Base-by-base conservation (phyloP, 92 coral and sea anemone species). In the Porites rus region DNA sequence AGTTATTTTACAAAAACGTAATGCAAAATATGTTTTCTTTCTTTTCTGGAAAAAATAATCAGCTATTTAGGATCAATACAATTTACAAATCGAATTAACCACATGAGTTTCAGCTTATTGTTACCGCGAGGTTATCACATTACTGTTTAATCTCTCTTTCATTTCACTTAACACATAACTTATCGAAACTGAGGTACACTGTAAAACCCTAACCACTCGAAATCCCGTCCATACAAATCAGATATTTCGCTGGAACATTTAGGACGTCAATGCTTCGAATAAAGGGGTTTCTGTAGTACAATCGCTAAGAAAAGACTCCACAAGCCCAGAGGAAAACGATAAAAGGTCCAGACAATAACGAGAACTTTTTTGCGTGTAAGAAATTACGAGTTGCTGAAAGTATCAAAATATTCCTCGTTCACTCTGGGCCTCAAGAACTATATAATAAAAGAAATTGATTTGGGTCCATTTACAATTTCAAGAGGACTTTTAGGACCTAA, bases 1-100 rank as follows among this genome's bases (percentile, higher is more conserved):
- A 79, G 86, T 74, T 73, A 83, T 64, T 51, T 83, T 83, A 83
- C 87, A 83, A 82, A 80, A 72, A 83, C 63, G 52, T 21, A 50
- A 21, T 12, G 79, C 87, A 83, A 83, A 83, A 83, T 83, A 83
- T 25, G 65, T 64, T 78, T 43, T 75, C 28, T 69, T 81, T 80
- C 28, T 67, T 18, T 20, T 25, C 16, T 77, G 21, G 43, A 83
- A 83, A 83, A 83, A 83, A 83, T 83, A 83, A 64, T 74, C 64
- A 31, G 72, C 51, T 74, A 19, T 81, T 69, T 70, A 69, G 60
- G 59, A 69, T 68, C 46, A 19, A 59, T 58, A 18, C 58, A 25
- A 59, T 70, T 70, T 56, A 81, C 28, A 59, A 70, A 70, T 56
- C 59, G 59, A 56, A 81, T 69, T 28, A 19, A 69, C 17, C 22